Conservation (phyloP, 1,140 invertebrate genomes). For the Mycetomoellerius zeteki region DNA sequence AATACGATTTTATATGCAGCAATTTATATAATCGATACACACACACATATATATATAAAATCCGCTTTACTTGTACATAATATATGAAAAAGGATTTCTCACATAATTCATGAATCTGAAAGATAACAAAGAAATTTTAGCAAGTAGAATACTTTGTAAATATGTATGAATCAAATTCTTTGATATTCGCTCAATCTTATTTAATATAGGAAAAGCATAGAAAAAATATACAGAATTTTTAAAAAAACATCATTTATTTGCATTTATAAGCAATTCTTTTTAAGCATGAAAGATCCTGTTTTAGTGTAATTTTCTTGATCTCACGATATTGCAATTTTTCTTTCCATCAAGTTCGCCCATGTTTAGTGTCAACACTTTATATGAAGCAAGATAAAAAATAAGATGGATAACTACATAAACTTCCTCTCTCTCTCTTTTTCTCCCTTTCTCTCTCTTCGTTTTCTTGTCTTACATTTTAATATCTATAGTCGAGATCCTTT, state of each 20-base stretch:
- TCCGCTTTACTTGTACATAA: neutral
- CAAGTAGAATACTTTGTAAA: neutral
- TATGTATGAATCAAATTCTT: neutral
- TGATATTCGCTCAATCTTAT: conserved; percentile 2
- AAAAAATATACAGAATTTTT: neutral
- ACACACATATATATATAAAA: neutral
- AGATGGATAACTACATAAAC: conserved; percentile 50
- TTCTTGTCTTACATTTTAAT: conserved; percentile 47
- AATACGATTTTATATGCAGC: neutral
- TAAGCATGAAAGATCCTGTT: neutral
- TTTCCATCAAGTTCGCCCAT: conserved; percentile 1
- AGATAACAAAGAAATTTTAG: conserved; percentile 32
- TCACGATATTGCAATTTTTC: conserved; percentile 29
- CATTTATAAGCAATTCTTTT: conserved; percentile 1
- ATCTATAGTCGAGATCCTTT: conserved; percentile 42
- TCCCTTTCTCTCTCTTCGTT: neutral
- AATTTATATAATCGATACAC: neutral
- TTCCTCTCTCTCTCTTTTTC: neutral
- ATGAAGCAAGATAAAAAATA: conserved; percentile 40
- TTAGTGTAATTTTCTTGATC: neutral
- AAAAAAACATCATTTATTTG: neutral
- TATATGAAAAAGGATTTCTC: neutral
- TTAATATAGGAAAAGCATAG: neutral
- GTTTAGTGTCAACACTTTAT: conserved; percentile 47
- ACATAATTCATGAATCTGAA: conserved; percentile 13